Percentiles rank a stretch among this genome's conserved stretches.
These are phyloP conservation scores for Ephialtes manifestator DNA, from an alignment of 2,888 invertebrate genomes.

Conservation along the genomic window DNA sequence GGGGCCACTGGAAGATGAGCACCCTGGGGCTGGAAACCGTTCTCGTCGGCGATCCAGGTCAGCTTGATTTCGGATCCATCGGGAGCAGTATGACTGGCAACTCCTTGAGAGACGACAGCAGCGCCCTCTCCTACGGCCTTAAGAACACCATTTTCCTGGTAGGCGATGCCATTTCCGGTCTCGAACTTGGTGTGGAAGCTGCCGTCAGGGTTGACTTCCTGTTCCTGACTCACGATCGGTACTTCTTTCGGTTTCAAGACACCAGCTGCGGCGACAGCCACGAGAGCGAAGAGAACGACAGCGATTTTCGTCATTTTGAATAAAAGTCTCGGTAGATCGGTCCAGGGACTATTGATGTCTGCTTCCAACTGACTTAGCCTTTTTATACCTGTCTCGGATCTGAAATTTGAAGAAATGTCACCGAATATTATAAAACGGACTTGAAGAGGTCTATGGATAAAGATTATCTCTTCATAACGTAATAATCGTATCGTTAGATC, in stretches of 20 bases:
- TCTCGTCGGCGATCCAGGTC: constrained; percentile 69
- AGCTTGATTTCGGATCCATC: constrained; percentile 69
- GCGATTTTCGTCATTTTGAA: constrained; percentile 53
- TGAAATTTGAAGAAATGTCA: background rate
- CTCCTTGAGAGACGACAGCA: constrained; percentile 31
- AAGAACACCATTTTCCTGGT: constrained; percentile 64
- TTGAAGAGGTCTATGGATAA: background rate
- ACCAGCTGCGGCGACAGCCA: constrained; percentile 61
- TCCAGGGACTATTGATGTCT: constrained; percentile 59
- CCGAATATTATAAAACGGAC: background rate
- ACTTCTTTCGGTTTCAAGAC: constrained; percentile 24
- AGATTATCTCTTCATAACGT: background rate
- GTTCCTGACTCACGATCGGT: constrained; percentile 62
- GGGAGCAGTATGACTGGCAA: constrained; percentile 48
- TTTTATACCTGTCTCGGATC: constrained; percentile 56
- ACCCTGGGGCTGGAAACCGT: constrained; percentile 68
- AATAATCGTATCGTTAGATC: background rate
- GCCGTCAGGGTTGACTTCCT: constrained; percentile 64
- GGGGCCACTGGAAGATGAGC: constrained; percentile 67
- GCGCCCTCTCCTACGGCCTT: constrained; percentile 50
- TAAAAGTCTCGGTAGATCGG: constrained; percentile 36
- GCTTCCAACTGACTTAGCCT: background rate
- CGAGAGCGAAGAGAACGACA: constrained; percentile 52
- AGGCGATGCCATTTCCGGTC: constrained; percentile 67
- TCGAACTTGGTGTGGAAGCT: constrained; percentile 67